Evolutionary conservation across 2,113 vertebrate species (phyloP).

Genomic region (Octodon degus): DNA sequence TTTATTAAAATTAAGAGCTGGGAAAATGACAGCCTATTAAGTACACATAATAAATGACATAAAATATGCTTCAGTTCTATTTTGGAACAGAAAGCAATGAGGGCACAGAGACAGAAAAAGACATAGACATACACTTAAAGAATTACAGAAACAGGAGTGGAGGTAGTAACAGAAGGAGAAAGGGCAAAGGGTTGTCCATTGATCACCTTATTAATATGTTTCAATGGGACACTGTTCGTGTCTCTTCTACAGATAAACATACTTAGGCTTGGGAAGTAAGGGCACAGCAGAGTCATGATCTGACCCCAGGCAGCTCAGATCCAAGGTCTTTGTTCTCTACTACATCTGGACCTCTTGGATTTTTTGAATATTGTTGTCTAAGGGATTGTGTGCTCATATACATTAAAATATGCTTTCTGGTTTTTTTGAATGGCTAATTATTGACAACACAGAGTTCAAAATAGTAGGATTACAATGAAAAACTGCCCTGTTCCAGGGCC

Average conservation of each 20-base stretch:
- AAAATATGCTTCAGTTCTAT: conserved; percentile 32
- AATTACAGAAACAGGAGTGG: not conserved
- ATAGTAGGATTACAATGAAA: not conserved
- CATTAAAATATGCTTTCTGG: not conserved
- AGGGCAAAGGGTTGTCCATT: not conserved
- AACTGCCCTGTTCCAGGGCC: not conserved
- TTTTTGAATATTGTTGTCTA: not conserved
- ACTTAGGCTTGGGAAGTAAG: not conserved
- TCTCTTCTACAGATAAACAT: not conserved
- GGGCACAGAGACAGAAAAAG: conserved; percentile 29
- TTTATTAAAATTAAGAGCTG: conserved; percentile 58
- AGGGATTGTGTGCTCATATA: not conserved
- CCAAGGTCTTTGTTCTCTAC: not conserved
- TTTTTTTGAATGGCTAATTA: not conserved
- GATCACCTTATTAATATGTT: accelerated
- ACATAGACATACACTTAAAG: not conserved
- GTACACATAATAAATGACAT: conserved; percentile 35
- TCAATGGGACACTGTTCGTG: no score
- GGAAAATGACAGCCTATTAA: conserved; percentile 56
- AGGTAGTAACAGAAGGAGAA: not conserved
- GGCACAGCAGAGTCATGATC: not conserved
- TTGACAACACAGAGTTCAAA: not conserved
- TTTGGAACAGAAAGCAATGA: conserved; percentile 25
- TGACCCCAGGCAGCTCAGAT: not conserved
- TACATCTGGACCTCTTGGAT: not conserved